phyloP scores from a whole-genome alignment of 2,113 vertebrate species.

The Barbus barbus region DNA sequence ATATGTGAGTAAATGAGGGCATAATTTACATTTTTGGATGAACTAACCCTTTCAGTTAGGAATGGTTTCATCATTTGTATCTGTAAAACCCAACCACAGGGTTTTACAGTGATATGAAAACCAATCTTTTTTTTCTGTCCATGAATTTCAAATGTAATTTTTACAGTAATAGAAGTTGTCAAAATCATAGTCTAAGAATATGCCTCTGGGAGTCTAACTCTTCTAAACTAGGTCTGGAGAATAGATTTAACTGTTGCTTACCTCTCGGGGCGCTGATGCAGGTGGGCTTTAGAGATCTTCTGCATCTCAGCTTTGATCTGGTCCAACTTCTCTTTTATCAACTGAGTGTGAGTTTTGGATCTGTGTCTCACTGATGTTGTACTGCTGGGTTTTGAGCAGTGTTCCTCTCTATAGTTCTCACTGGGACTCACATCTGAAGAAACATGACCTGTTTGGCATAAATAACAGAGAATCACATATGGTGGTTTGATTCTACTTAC shows the following conservation, averaged over 20 bases:
- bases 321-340: constrained; percentile 48
- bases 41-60: too few species aligned
- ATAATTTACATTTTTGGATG: too few species aligned
- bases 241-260: constrained; percentile 2
- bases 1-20: too few species aligned
- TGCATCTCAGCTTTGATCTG: constrained; percentile 51
- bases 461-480: background rate
- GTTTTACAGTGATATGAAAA: too few species aligned
- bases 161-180: background rate
- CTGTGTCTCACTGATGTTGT: constrained; percentile 2
- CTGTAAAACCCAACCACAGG: too few species aligned
- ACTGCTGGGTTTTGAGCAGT: background rate
- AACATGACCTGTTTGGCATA: constrained; percentile 34
- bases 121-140: background rate
- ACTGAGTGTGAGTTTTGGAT: constrained; percentile 37
- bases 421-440: constrained; percentile 29
- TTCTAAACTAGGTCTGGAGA: constrained; percentile 13
- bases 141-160: background rate
- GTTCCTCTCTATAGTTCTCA: background rate
- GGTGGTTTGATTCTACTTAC: constrained; percentile 11
- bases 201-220: background rate
- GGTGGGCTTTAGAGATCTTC: constrained; percentile 27
- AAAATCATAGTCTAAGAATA: background rate
- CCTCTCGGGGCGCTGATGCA: constrained; percentile 37
- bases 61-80: background rate